These are phyloP conservation scores for Lissonota sp. DNA, from an alignment of 2,888 invertebrate genomes.

Conservation along the genomic window DNA sequence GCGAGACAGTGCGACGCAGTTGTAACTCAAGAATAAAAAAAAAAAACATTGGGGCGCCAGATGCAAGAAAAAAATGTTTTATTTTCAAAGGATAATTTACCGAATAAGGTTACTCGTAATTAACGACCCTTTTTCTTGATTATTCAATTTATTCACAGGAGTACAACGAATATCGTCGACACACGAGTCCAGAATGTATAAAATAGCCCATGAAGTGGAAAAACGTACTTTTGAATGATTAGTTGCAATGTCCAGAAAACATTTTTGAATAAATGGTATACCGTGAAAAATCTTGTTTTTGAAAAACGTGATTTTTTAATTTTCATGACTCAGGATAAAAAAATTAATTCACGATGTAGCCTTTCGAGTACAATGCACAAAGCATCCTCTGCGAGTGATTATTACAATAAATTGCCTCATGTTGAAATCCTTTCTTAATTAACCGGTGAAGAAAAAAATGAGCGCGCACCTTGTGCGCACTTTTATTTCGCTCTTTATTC, in stretches of 20 bases:
- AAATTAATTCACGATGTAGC: not conserved
- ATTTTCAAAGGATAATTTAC: conserved; percentile 4
- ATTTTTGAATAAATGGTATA: too few species aligned
- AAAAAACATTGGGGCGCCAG: conserved; percentile 26
- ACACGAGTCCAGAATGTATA: not conserved
- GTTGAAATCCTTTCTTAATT: conserved; percentile 46
- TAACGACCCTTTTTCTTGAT: conserved; percentile 4
- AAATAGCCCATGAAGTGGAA: not conserved
- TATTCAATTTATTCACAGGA: not conserved
- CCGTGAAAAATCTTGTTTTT: not conserved
- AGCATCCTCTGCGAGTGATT: not conserved
- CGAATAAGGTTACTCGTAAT: conserved; percentile 21
- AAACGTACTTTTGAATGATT: not conserved
- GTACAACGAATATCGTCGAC: not conserved
- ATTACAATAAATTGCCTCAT: conserved; percentile 40
- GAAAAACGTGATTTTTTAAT: not conserved
- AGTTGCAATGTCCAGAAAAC: too few species aligned
- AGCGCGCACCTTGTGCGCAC: not conserved
- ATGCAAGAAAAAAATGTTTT: conserved; percentile 3
- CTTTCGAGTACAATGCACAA: not conserved
- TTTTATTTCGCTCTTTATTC: not conserved
- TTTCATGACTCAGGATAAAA: not conserved
- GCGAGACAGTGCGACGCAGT: conserved; percentile 30
- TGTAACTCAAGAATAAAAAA: not conserved
- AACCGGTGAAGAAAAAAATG: conserved; percentile 23